A percentile compares a stretch with the other conserved stretches of the same genome.
Evolutionary conservation across 2,797 vertebrate genomes (phyloP).

Genomic region (Brachyrhaphis roseni): DNA sequence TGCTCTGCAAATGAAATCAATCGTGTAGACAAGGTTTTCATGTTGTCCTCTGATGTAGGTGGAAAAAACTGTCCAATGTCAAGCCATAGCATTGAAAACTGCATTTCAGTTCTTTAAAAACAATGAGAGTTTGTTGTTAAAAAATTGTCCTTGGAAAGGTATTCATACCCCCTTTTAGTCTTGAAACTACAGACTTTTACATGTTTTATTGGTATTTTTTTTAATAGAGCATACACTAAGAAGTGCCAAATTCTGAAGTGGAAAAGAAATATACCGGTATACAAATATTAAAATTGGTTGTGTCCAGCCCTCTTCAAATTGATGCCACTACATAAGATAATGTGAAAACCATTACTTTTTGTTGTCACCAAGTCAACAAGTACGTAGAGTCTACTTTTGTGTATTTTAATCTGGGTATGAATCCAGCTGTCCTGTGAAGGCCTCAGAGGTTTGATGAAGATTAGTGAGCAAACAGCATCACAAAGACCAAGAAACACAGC

Average conservation of each 20-base stretch:
- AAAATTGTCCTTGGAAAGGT: not conserved
- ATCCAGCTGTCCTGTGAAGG: not conserved
- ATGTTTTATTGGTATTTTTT: not conserved
- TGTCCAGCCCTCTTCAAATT: not conserved
- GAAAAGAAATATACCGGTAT: not conserved
- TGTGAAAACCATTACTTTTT: not conserved
- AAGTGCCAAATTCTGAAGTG: not conserved
- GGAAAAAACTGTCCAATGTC: constrained; percentile 15
- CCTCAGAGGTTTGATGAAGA: not conserved
- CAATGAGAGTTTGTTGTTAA: not conserved
- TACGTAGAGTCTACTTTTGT: not conserved
- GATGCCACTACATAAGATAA: not conserved
- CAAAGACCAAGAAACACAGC: not conserved
- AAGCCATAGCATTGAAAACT: constrained; percentile 3
- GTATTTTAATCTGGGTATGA: not conserved
- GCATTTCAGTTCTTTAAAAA: constrained; percentile 7
- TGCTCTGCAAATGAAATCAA: constrained; percentile 53
- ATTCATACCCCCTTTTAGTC: not conserved
- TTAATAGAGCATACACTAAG: not conserved
- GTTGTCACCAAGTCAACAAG: not conserved
- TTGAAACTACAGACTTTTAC: not conserved
- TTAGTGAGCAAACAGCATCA: not conserved
- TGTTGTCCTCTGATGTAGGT: constrained; percentile 33
- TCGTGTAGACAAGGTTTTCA: constrained; percentile 46
- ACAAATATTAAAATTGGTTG: not conserved